phyloP scores from a whole-genome alignment of 2,113 vertebrate genomes.

The Camarhynchus parvulus region DNA sequence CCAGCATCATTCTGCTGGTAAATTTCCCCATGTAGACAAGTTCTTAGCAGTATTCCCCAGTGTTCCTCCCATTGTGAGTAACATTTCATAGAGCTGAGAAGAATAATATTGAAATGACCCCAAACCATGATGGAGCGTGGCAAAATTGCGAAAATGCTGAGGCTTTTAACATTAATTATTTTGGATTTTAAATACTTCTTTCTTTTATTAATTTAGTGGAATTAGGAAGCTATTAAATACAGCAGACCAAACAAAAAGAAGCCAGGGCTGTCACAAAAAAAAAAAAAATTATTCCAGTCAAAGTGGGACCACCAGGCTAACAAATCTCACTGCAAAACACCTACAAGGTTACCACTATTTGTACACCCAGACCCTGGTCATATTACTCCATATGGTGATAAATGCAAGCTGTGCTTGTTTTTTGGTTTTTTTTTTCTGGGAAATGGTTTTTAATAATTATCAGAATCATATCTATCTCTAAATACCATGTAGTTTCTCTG shows the following conservation, averaged over 20 bases:
- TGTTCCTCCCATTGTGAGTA: slow-evolving; percentile 41
- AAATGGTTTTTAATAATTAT: slow-evolving; percentile 10
- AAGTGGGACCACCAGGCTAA: slow-evolving; percentile 18
- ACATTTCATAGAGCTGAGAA: slow-evolving; percentile 50
- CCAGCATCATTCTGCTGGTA: slow-evolving; percentile 13
- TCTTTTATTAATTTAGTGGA: slow-evolving; percentile 49
- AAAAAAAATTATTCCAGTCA: slow-evolving; percentile 32
- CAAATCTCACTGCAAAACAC: slow-evolving; percentile 63
- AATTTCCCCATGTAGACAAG: slow-evolving; percentile 5
- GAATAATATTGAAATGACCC: slow-evolving; percentile 47
- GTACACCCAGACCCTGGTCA: slow-evolving; percentile 18
- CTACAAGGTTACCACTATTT: slow-evolving; percentile 25
- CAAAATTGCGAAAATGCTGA: slow-evolving; percentile 46
- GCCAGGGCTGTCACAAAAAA: background rate
- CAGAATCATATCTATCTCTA: background rate
- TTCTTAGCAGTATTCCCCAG: slow-evolving; percentile 49
- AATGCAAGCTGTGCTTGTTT: slow-evolving; percentile 1
- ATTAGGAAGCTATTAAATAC: slow-evolving; percentile 43
- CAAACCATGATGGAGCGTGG: slow-evolving; percentile 1
- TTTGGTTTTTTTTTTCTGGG: slow-evolving; percentile 23
- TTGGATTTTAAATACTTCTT: slow-evolving; percentile 27
- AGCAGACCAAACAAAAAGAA: slow-evolving; percentile 62
- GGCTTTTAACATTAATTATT: slow-evolving; percentile 31
- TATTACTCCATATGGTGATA: slow-evolving; percentile 32
- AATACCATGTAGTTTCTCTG: background rate